Conservation (phyloP, 2,113 vertebrate species). For the Lophotis ruficrista region DNA sequence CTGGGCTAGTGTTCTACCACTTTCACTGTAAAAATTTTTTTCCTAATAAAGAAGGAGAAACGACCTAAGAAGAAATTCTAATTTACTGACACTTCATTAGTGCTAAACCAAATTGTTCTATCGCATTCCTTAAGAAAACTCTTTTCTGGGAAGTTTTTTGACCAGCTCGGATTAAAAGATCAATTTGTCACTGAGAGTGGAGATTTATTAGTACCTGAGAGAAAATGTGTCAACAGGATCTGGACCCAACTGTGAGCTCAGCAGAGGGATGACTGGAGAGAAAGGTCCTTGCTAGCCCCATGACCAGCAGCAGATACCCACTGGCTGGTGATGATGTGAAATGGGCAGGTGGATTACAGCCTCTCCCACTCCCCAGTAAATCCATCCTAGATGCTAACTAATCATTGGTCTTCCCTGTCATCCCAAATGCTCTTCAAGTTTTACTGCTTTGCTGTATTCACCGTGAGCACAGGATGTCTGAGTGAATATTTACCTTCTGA, state of each 20-base stretch:
- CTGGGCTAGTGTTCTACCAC: no score
- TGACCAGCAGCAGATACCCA: background rate
- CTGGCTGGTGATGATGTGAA: background rate
- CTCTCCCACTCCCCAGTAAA: background rate
- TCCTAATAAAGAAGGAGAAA: background rate
- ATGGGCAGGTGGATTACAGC: background rate
- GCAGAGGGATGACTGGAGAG: no score
- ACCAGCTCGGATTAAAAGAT: no score
- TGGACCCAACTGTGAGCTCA: no score
- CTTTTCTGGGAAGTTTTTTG: background rate
- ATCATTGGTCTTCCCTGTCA: background rate
- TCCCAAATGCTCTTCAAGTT: background rate
- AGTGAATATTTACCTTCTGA: background rate
- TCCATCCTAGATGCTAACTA: background rate
- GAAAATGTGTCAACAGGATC: no score
- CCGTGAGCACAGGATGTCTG: background rate
- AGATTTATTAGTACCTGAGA: no score
- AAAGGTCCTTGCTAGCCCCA: no score
- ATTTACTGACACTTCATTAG: background rate
- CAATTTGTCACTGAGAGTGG: no score
- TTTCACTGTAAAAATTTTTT: no score
- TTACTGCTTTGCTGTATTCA: background rate
- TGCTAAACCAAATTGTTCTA: background rate
- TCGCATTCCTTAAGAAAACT: background rate
- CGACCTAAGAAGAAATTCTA: background rate